These are phyloP conservation scores for Steatornis caripensis DNA, from an alignment of 2,113 vertebrate species.

Conservation along the genomic window DNA sequence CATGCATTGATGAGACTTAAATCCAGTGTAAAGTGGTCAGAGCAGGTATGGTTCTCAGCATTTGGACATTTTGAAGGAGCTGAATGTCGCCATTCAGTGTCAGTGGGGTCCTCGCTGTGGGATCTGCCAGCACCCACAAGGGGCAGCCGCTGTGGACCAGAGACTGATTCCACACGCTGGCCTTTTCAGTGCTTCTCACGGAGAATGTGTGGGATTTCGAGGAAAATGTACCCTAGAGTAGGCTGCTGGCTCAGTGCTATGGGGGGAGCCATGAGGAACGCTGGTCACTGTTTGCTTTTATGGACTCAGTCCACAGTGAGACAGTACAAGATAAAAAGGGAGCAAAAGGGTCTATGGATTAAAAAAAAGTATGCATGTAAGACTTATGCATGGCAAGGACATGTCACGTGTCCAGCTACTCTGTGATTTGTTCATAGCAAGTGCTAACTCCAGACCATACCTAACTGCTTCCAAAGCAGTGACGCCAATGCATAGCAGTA, in stretches of 20 bases:
- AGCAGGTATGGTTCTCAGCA: background rate
- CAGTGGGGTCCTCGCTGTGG: background rate
- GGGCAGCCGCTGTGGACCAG: background rate
- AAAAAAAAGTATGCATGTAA: background rate
- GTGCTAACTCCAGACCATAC: background rate
- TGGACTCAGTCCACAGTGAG: background rate
- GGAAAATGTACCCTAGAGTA: background rate
- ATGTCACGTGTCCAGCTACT: background rate
- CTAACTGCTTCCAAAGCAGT: background rate
- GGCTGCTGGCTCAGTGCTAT: background rate
- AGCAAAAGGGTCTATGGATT: background rate
- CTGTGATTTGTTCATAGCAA: background rate
- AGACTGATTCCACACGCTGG: background rate
- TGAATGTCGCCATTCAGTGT: background rate
- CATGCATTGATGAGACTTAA: background rate
- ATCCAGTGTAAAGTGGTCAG: background rate
- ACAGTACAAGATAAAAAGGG: background rate
- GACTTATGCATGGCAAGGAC: background rate
- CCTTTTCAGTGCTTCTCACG: background rate
- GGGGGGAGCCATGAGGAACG: background rate
- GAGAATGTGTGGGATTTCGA: rapidly evolving
- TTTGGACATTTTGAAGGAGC: background rate
- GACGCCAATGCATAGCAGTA: background rate
- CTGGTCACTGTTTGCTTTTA: background rate
- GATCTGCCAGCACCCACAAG: rapidly evolving